Evolutionary conservation across 2,797 vertebrate genomes (phyloP).

Genomic region (Potorous gilbertii): DNA sequence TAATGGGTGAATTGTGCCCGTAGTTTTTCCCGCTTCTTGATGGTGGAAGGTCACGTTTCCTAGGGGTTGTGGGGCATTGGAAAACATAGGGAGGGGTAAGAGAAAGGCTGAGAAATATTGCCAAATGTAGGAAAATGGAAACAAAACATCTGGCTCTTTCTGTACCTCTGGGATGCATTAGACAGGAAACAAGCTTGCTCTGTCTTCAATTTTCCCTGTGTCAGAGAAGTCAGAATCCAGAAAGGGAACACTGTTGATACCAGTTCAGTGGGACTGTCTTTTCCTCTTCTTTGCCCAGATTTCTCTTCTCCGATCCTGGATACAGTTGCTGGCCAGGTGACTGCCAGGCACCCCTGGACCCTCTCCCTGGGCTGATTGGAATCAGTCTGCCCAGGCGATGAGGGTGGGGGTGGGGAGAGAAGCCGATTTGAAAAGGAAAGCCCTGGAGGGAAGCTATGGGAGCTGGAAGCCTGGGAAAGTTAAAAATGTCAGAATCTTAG

Average conservation of each 20-base stretch:
- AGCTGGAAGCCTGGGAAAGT: constrained; percentile 65
- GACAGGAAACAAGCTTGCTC: not conserved
- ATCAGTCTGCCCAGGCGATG: not conserved
- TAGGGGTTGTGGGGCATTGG: not conserved
- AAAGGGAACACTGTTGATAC: constrained; percentile 38
- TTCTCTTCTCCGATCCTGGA: not conserved
- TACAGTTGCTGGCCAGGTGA: not conserved
- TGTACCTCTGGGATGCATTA: not conserved
- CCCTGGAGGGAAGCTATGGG: not conserved
- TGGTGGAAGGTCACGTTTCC: not conserved
- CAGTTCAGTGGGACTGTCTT: constrained; percentile 13
- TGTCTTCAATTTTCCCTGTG: constrained; percentile 29
- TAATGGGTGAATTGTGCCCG: not conserved
- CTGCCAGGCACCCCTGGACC: not conserved
- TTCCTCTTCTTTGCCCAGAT: not conserved
- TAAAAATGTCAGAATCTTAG: constrained; percentile 66
- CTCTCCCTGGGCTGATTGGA: not conserved
- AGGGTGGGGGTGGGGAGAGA: not conserved
- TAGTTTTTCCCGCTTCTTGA: not conserved
- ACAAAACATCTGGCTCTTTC: not conserved
- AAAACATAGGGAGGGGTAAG: not conserved
- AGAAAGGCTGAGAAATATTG: constrained; percentile 3
- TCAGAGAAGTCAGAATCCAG: constrained; percentile 49
- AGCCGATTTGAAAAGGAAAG: constrained; percentile 21
- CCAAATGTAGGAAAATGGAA: constrained; percentile 12